Conservation (phyloP, 1,140 invertebrate species). For the Anastatus disparis region DNA sequence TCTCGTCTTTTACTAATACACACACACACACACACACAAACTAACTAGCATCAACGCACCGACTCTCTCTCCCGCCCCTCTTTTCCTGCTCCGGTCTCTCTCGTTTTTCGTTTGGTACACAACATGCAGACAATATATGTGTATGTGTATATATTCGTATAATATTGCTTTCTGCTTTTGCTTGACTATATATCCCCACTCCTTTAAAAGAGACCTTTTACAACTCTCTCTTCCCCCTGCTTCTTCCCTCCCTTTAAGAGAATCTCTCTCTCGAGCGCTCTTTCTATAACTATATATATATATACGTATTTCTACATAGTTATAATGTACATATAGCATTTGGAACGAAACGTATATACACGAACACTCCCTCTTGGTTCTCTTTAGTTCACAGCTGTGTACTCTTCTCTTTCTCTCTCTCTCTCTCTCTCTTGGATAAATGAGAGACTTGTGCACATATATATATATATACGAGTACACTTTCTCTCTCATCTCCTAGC, state of each 20-base stretch:
- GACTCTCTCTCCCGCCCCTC: not conserved
- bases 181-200: not conserved
- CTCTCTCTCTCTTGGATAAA: too few relatives aligned
- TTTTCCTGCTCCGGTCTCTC: not conserved
- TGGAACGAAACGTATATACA: too few relatives aligned
- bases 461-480: too few relatives aligned
- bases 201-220: slow-evolving; percentile 4
- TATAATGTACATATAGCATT: too few relatives aligned
- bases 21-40: not conserved
- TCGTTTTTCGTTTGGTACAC: not conserved
- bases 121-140: too few relatives aligned
- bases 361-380: too few relatives aligned
- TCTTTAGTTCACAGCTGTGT: slow-evolving; percentile 19
- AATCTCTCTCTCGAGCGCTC: slow-evolving; percentile 15
- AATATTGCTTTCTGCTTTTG: too few relatives aligned
- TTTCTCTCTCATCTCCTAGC: not conserved
- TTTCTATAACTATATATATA: too few relatives aligned
- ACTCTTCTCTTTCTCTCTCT: not conserved
- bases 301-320: too few relatives aligned
- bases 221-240: slow-evolving; percentile 24
- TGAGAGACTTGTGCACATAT: too few relatives aligned
- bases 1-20: not conserved
- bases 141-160: too few relatives aligned
- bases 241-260: slow-evolving; percentile 9
- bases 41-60: not conserved